Base-by-base conservation (phyloP, 2,797 vertebrate genomes). In the Pantherophis alleghaniensis region DNA sequence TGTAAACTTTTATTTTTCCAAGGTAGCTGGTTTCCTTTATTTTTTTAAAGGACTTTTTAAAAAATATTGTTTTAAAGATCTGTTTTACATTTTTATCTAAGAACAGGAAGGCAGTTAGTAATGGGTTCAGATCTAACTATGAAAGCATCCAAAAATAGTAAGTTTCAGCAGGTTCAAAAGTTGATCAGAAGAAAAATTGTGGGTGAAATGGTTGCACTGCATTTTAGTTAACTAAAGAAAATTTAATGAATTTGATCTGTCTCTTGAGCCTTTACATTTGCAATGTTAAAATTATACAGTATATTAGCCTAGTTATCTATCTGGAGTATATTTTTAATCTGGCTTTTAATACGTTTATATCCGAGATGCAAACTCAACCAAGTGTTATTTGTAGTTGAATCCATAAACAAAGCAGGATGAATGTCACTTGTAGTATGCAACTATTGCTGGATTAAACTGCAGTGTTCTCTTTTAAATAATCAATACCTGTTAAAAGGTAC, bases 401-500 rank as follows among this genome's bases (percentile, higher is more conserved):
- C 91, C 90, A 87, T 92, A 92, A 89, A 57, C 93, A 93, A 37
- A 94, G 16, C 32, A 83, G 90, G 93, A n/a, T 2, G 0, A 22
- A 24, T 95, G 22, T 63, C 91, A 57, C 92, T 94, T 94, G 92
- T 86, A 66, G 91, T 92, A 86, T 92, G 61, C 87, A 95, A 88
- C 56, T 55, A 12, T 90, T 89, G 74, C 28, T 53, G 86, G 95
- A 92, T 95, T 95, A 92, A 96, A 92, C 95, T 92, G 95, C 42
- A 90, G 79, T 96, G 63, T 95, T 97, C 97, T 87, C 96, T 96
- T 97, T 97, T 61, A 92, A 96, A 93, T 24, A 92, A 60, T 95
- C 94, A 94, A 92, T 97, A 95, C 53, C 93, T 32, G 59, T 94
- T 97, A 97, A 97, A 96, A 86, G n/a, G 18, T 47, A 37, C 4